Evolutionary conservation across 2,888 invertebrate genomes (phyloP).

Genomic region (Caenorhabditis angaria): DNA sequence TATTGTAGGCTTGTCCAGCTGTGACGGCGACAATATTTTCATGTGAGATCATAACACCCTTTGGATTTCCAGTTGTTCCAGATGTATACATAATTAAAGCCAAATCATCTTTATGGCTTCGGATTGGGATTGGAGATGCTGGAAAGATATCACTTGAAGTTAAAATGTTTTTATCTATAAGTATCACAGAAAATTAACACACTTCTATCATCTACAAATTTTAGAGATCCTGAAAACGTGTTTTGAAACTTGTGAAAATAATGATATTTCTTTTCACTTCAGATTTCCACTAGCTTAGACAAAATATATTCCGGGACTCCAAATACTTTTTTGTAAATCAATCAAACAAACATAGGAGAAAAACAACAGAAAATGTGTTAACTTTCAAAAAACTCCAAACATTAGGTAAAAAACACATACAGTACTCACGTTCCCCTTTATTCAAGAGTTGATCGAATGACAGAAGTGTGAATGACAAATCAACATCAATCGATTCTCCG

Average conservation of each 20-base stretch:
- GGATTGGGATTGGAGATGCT: constrained; percentile 58
- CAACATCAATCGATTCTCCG: constrained; percentile 40
- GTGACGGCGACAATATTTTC: constrained; percentile 74
- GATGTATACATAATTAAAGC: constrained; percentile 99
- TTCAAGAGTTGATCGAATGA: constrained; percentile 62
- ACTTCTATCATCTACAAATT: too few relatives aligned
- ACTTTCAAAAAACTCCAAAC: background rate
- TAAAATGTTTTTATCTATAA: too few relatives aligned
- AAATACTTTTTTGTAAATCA: too few relatives aligned
- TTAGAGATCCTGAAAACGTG: too few relatives aligned
- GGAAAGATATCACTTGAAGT: constrained; percentile 12
- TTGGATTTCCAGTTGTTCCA: constrained; percentile 85
- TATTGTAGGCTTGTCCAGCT: constrained; percentile 73
- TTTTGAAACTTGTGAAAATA: too few relatives aligned
- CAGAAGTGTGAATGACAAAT: constrained; percentile 46
- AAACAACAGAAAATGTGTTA: background rate
- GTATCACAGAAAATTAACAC: background rate
- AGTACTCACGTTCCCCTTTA: constrained; percentile 51
- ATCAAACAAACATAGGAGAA: background rate
- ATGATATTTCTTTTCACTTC: too few relatives aligned
- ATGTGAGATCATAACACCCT: constrained; percentile 75
- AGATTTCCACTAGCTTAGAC: too few relatives aligned
- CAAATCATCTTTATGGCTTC: constrained; percentile 81
- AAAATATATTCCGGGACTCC: too few relatives aligned
- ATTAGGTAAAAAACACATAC: constrained; percentile 26